These are phyloP conservation scores for Spisula solida DNA, from an alignment of 2,888 invertebrate species.

Conservation along the genomic window DNA sequence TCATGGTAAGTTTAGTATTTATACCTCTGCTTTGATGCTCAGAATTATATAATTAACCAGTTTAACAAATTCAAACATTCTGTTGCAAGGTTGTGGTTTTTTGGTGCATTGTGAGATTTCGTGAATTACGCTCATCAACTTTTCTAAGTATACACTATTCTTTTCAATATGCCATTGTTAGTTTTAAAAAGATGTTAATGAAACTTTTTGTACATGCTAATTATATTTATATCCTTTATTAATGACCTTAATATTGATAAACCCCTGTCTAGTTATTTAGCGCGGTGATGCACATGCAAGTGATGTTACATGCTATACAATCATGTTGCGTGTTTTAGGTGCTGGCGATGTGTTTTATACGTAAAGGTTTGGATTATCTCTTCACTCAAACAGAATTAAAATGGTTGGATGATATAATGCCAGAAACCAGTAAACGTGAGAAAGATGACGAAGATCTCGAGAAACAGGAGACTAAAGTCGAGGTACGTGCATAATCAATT, in stretches of 20 bases:
- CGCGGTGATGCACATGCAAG: no score
- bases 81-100: no score
- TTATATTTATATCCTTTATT: no score
- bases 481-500: constrained; percentile 37
- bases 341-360: constrained; percentile 85
- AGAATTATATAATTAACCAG: not conserved
- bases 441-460: constrained; percentile 83
- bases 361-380: constrained; percentile 85
- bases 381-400: constrained; percentile 86
- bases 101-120: no score
- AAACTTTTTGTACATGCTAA: no score
- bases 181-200: no score
- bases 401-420: constrained; percentile 87
- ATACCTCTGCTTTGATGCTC: not conserved
- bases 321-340: constrained; percentile 73
- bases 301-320: no score
- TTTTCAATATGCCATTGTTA: no score
- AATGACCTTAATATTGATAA: no score
- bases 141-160: no score
- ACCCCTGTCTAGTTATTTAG: no score
- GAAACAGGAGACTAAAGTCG: constrained; percentile 74
- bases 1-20: constrained; percentile 91
- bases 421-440: constrained; percentile 82
- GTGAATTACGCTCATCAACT: no score
- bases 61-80: not conserved